These are phyloP conservation scores for Agrilus cyanescens DNA, from an alignment of 2,888 invertebrate species.

Conservation along the genomic window DNA sequence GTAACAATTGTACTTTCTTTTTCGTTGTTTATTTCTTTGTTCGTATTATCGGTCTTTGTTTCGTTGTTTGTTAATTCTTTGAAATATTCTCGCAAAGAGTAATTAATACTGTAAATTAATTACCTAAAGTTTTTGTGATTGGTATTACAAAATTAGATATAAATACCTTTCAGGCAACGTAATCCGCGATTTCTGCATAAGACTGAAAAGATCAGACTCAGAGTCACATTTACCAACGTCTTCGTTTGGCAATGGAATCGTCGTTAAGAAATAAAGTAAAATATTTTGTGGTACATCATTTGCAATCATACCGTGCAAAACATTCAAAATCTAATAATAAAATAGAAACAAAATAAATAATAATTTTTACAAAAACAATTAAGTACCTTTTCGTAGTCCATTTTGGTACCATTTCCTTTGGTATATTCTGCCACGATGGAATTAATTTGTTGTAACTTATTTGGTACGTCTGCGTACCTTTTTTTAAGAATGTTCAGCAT, in stretches of 20 bases:
- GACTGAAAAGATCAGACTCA: constrained; percentile 6
- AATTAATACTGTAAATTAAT: neutral
- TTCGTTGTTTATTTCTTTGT: no score
- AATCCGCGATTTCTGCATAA: constrained; percentile 10
- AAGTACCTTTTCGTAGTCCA: neutral
- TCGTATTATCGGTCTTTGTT: no score
- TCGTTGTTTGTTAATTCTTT: no score
- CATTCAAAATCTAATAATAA: constrained; percentile 28
- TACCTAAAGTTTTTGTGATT: neutral
- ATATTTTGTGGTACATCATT: constrained; percentile 30
- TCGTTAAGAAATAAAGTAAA: constrained; percentile 28
- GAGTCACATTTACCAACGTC: constrained; percentile 11
- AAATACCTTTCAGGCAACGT: constrained; percentile 8
- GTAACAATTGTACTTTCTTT: no score
- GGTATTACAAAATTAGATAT: neutral
- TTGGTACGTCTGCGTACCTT: no score
- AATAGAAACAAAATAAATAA: constrained; percentile 8
- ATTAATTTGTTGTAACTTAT: no score
- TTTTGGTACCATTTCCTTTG: no score
- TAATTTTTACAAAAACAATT: neutral
- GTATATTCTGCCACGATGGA: no score
- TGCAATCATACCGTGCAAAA: constrained; percentile 26
- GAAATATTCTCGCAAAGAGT: neutral
- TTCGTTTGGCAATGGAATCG: constrained; percentile 28
- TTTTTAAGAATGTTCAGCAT: no score